Conservation (phyloP, 2,797 vertebrate genomes). For the Melanotaenia boesemani region DNA sequence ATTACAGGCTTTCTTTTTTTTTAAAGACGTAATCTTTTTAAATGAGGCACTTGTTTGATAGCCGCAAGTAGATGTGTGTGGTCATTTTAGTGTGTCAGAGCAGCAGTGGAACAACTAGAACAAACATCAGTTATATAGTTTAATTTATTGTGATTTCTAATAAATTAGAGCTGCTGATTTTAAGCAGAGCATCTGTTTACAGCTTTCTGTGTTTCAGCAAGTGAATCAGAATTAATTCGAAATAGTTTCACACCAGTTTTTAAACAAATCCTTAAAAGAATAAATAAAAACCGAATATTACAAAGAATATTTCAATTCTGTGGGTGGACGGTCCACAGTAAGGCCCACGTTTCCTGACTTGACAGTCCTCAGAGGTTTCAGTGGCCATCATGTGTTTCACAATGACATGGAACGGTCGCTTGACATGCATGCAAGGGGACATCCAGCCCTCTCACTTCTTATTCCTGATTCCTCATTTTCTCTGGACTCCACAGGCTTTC, state of each 20-base stretch:
- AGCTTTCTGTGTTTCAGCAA: not conserved
- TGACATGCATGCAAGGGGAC: slow-evolving; percentile 72
- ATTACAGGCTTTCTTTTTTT: too few relatives aligned
- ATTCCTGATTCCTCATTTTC: slow-evolving; percentile 89
- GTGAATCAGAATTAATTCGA: not conserved
- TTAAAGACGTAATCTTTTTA: slow-evolving; percentile 1
- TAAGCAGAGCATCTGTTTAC: not conserved
- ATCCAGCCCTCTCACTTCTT: slow-evolving; percentile 87
- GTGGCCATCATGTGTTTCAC: slow-evolving; percentile 85
- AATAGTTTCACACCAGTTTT: not conserved
- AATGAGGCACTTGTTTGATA: not conserved
- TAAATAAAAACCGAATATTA: not conserved
- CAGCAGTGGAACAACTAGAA: not conserved
- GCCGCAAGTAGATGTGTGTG: not conserved
- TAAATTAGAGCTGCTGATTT: slow-evolving; percentile 14
- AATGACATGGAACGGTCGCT: slow-evolving; percentile 79
- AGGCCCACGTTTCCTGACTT: slow-evolving; percentile 75
- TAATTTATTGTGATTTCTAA: slow-evolving; percentile 27
- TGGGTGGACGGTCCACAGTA: slow-evolving; percentile 61
- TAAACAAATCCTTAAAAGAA: not conserved
- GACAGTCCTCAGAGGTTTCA: slow-evolving; percentile 78
- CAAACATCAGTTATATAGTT: slow-evolving; percentile 1
- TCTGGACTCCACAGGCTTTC: slow-evolving; percentile 69
- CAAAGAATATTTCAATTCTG: slow-evolving; percentile 41
- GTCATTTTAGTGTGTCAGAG: not conserved